Evolutionary conservation across 2,888 invertebrate genomes (phyloP), one percentile per base, ranked within the genome.

Genomic region (Rotaria magnacalcarata): DNA sequence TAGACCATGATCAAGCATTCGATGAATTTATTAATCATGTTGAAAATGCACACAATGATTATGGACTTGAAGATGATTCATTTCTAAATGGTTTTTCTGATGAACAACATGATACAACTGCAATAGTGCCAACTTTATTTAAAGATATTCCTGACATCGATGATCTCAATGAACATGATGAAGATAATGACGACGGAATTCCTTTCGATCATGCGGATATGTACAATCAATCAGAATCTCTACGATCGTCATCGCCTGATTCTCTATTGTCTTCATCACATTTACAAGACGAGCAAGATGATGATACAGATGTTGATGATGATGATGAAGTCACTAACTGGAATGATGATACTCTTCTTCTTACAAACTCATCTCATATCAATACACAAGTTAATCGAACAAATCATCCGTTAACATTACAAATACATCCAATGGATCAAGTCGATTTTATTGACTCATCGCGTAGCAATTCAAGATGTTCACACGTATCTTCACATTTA

Each of bases 1-100:
- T 6, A 4, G 19, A 80, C 6, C 80, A 47, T 47, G 24, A 80
- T 47, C 47, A 24, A 24, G 8, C n/a, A 24, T 11, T 80, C 4
- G n/a, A 80, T 67, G 67, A 67, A 27, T 43, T 80, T 80, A 11
- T 80, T 47, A 8, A 47, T 80, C 19, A 11, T 24, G n/a, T 47
- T 3, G 80, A 80, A 47, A 80, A 43, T 27, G 10, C 74, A 19
- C 74, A 74, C 6, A 41, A 74, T 19, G 74, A 60, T 60, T 11
- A 67, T 67, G 67, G 47, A 24, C 24, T 80, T n/a, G 80, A 80
- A 80, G 80, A 80, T 80, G 80, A 80, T 24, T 47, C 43, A n/a
- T 80, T 24, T 80, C 19, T 47, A 80, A 80, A 80, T 80, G 80
- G 80, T 47, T 80, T 80, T 80, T n/a, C n/a, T 80, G 47, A 47